Conservation (phyloP, 2,113 vertebrate species). For the Probosciger aterrimus region DNA sequence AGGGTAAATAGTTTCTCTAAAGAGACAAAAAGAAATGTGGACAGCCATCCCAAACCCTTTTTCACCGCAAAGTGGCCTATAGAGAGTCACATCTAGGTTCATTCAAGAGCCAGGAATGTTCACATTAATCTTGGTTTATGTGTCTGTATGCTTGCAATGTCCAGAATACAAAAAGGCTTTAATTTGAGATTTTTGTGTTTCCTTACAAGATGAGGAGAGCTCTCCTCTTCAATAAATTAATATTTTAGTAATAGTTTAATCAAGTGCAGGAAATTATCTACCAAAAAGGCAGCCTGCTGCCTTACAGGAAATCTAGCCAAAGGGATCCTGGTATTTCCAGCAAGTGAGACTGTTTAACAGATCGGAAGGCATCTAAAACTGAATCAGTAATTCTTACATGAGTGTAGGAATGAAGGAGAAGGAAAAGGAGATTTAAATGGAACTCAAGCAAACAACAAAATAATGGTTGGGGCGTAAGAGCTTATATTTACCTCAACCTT, state of each 20-base stretch:
- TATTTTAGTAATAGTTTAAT: not conserved
- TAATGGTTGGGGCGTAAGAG: not conserved
- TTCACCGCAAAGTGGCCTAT: fast-evolving
- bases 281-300: not conserved
- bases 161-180: not conserved
- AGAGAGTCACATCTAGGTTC: not conserved
- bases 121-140: not conserved
- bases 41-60: not conserved
- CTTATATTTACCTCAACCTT: not conserved
- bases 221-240: not conserved
- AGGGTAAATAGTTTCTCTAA: not conserved
- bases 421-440: not conserved
- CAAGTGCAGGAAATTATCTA: not conserved
- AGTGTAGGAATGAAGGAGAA: not conserved
- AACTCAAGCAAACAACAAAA: not conserved
- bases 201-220: not conserved
- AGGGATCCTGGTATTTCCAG: not conserved
- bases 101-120: not conserved
- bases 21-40: not conserved
- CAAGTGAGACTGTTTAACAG: not conserved
- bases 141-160: fast-evolving
- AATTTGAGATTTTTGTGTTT: not conserved
- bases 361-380: not conserved
- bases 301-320: not conserved
- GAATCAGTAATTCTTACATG: not conserved